Percentiles rank a stretch among this genome's conserved stretches.
These are phyloP conservation scores for Hemichromis elongatus DNA, from an alignment of 2,113 vertebrate genomes.

Conservation along the genomic window DNA sequence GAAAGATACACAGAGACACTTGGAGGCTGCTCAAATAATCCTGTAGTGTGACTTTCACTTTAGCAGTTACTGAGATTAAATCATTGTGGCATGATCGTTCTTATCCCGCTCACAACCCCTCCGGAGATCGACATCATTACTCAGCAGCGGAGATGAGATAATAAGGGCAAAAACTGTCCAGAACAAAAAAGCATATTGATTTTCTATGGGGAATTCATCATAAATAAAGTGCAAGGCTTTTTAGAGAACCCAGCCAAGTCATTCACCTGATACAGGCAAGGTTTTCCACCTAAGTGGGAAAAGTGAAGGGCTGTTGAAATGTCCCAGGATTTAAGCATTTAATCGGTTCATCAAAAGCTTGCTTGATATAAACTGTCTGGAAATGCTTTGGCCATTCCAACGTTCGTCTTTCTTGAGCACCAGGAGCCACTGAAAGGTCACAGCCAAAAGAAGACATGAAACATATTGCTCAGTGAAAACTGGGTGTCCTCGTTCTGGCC, in stretches of 20 bases:
- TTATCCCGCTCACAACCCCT: not conserved
- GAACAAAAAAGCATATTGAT: slow-evolving; percentile 44
- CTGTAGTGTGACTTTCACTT: slow-evolving; percentile 23
- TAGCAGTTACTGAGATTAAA: slow-evolving; percentile 27
- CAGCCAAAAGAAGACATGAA: slow-evolving; percentile 12
- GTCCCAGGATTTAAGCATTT: slow-evolving; percentile 1
- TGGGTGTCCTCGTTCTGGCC: slow-evolving; percentile 5
- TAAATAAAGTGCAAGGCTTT: slow-evolving; percentile 9
- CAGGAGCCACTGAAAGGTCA: slow-evolving; percentile 44
- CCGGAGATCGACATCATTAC: slow-evolving; percentile 31
- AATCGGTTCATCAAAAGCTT: slow-evolving; percentile 14
- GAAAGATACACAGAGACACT: slow-evolving; percentile 1
- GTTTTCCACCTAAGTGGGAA: slow-evolving; percentile 40
- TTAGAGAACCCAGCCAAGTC: slow-evolving; percentile 27
- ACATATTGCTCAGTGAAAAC: slow-evolving; percentile 10
- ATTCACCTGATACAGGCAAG: slow-evolving; percentile 35
- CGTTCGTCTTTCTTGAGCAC: slow-evolving; percentile 13
- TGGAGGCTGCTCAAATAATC: slow-evolving; percentile 16
- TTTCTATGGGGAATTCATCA: slow-evolving; percentile 39
- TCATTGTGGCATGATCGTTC: slow-evolving; percentile 20
- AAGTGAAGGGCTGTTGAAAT: slow-evolving; percentile 22
- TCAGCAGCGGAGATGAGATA: slow-evolving; percentile 25
- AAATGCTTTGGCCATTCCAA: slow-evolving; percentile 28
- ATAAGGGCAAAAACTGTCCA: slow-evolving; percentile 42
- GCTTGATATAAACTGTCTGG: slow-evolving; percentile 25